Percentiles rank a stretch among this genome's conserved stretches.
These are phyloP conservation scores for Pterostichus madidus DNA, from an alignment of 2,888 invertebrate species.

Conservation along the genomic window DNA sequence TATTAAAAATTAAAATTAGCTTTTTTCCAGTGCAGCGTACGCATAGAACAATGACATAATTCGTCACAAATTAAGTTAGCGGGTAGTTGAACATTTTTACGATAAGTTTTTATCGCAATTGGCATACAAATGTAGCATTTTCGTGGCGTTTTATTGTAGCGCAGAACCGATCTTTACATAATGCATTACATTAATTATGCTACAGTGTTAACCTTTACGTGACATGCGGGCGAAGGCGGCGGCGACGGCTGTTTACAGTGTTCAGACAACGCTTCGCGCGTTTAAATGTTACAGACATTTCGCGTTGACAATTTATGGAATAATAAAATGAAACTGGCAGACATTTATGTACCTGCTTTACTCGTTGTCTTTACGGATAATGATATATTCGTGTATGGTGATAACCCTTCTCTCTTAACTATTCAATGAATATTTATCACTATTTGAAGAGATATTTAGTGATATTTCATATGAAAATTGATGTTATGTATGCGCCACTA, in stretches of 20 bases:
- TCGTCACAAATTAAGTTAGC: constrained; percentile 33
- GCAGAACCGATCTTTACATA: constrained; percentile 58
- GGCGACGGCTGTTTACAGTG: constrained; percentile 32
- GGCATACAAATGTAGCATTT: constrained; percentile 43
- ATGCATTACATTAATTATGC: constrained; percentile 65
- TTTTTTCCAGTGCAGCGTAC: constrained; percentile 1
- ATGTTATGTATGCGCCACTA: neutral
- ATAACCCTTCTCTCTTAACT: neutral
- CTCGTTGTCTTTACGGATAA: constrained; percentile 23
- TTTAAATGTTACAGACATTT: constrained; percentile 64
- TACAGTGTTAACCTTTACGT: constrained; percentile 64
- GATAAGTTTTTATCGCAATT: constrained; percentile 34
- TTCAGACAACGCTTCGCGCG: constrained; percentile 28
- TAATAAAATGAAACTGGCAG: constrained; percentile 42
- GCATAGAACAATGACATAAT: constrained; percentile 18
- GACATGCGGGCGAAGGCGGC: constrained; percentile 19
- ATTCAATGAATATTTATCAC: constrained; percentile 1
- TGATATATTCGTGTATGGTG: constrained; percentile 20
- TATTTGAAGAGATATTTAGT: too few species aligned
- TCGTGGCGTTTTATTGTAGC: constrained; percentile 20
- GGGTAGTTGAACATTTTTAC: constrained; percentile 22
- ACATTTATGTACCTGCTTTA: constrained; percentile 53
- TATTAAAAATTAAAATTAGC: constrained; percentile 17
- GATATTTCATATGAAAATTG: neutral
- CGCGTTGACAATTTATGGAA: constrained; percentile 64